Evolutionary conservation across 2,888 invertebrate genomes (phyloP).

Genomic region (Trisateles emortualis): DNA sequence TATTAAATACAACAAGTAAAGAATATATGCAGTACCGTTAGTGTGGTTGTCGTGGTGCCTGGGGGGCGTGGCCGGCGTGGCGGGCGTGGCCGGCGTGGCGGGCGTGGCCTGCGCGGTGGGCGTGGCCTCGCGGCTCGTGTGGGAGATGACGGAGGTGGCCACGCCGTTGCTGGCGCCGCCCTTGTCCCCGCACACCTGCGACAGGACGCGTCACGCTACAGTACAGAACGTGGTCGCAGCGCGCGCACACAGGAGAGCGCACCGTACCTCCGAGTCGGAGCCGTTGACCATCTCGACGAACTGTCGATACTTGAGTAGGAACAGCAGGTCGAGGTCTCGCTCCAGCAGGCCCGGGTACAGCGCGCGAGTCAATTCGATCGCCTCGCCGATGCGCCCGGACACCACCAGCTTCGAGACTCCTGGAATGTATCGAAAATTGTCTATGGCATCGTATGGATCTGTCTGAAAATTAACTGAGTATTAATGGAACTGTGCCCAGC

Average conservation of each 20-base stretch:
- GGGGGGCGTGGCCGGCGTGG: constrained; percentile 48
- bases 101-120: constrained; percentile 20
- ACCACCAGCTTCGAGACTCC: constrained; percentile 97
- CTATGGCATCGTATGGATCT: too few species aligned
- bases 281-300: constrained; percentile 99
- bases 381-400: constrained; percentile 97
- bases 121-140: constrained; percentile 83
- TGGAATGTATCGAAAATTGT: constrained; percentile 67
- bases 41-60: constrained; percentile 44
- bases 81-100: background rate
- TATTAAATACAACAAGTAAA: too few species aligned
- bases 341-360: constrained; percentile 98
- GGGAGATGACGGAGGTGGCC: constrained; percentile 94
- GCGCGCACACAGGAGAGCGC: too few species aligned
- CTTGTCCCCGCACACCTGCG: constrained; percentile 55
- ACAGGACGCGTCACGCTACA: constrained; percentile 2
- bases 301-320: constrained; percentile 98
- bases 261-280: constrained; percentile 90
- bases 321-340: constrained; percentile 95
- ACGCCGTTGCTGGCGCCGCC: constrained; percentile 68
- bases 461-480: too few species aligned
- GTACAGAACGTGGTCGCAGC: too few species aligned
- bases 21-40: constrained; percentile 49
- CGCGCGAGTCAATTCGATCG: constrained; percentile 95
- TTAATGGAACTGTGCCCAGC: too few species aligned